These are phyloP conservation scores for Oryzias sinensis DNA, from an alignment of 2,797 vertebrate species.

Conservation along the genomic window DNA sequence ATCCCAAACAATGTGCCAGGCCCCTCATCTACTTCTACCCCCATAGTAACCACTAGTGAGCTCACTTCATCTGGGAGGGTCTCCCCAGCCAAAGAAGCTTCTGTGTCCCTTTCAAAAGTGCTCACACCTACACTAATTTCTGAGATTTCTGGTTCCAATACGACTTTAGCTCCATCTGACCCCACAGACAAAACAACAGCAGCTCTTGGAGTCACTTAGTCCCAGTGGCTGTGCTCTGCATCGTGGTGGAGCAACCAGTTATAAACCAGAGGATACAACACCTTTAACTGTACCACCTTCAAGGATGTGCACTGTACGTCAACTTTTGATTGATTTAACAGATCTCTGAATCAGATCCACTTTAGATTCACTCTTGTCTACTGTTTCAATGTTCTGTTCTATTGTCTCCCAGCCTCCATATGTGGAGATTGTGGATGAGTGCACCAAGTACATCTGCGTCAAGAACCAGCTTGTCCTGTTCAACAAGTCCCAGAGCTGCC, in stretches of 20 bases:
- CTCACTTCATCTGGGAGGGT: slow-evolving; percentile 19
- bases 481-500: slow-evolving; percentile 92
- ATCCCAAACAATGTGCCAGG: slow-evolving; percentile 17
- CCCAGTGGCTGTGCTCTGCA: slow-evolving; percentile 25
- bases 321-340: neutral
- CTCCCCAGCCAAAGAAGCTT: slow-evolving; percentile 26
- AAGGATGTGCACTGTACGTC: slow-evolving; percentile 76
- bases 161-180: slow-evolving; percentile 9
- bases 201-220: neutral
- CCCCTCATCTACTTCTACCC: slow-evolving; percentile 23
- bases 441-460: slow-evolving; percentile 90
- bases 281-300: slow-evolving; percentile 39
- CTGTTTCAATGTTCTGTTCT: neutral
- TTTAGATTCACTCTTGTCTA: neutral
- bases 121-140: slow-evolving; percentile 22
- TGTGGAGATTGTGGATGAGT: slow-evolving; percentile 85
- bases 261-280: slow-evolving; percentile 22
- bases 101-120: neutral
- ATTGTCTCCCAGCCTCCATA: slow-evolving; percentile 74
- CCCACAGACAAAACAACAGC: slow-evolving; percentile 6
- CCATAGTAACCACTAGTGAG: slow-evolving; percentile 21
- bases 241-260: slow-evolving; percentile 32
- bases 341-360: too few species aligned
- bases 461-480: slow-evolving; percentile 89
- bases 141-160: neutral